A percentile compares a stretch with the other conserved stretches of the same genome.
phyloP scores from a whole-genome alignment of 2,888 invertebrate genomes.

The Torymus aiolomorphi region DNA sequence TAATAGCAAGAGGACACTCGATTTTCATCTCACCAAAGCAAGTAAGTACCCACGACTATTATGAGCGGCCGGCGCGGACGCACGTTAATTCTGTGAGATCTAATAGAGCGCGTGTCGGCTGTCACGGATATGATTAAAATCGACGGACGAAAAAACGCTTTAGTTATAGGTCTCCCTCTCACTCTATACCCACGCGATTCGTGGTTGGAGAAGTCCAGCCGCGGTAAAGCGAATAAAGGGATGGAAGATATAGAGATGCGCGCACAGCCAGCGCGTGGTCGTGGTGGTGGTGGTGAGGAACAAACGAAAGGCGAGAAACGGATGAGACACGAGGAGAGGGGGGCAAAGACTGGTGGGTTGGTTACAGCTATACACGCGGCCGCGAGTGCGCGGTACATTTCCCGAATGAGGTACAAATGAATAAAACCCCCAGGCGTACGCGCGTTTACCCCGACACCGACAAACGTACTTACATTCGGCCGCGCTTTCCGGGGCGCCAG shows the following conservation, averaged over 20 bases:
- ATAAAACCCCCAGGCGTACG: constrained; percentile 58
- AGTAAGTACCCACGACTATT: not conserved
- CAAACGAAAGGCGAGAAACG: constrained; percentile 16
- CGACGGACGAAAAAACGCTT: constrained; percentile 4
- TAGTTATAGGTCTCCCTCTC: constrained; percentile 11
- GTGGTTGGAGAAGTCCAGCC: constrained; percentile 47
- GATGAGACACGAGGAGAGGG: not conserved
- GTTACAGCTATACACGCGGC: no score
- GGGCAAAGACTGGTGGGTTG: constrained; percentile 18
- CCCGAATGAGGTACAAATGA: constrained; percentile 63
- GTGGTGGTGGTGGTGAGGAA: not conserved
- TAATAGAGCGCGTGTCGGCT: constrained; percentile 45
- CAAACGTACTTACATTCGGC: constrained; percentile 53
- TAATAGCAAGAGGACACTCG: not conserved
- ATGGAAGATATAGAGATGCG: not conserved
- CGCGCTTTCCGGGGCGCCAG: constrained; percentile 36
- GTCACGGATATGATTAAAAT: constrained; percentile 57
- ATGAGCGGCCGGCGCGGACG: not conserved
- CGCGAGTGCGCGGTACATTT: constrained; percentile 62
- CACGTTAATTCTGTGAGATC: constrained; percentile 43
- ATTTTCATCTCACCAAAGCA: not conserved
- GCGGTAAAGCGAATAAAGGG: constrained; percentile 16
- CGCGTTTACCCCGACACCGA: constrained; percentile 47
- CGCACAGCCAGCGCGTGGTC: not conserved
- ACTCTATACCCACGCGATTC: constrained; percentile 48